phyloP scores from a whole-genome alignment of 2,888 invertebrate genomes.

The Synergus gifuensis region DNA sequence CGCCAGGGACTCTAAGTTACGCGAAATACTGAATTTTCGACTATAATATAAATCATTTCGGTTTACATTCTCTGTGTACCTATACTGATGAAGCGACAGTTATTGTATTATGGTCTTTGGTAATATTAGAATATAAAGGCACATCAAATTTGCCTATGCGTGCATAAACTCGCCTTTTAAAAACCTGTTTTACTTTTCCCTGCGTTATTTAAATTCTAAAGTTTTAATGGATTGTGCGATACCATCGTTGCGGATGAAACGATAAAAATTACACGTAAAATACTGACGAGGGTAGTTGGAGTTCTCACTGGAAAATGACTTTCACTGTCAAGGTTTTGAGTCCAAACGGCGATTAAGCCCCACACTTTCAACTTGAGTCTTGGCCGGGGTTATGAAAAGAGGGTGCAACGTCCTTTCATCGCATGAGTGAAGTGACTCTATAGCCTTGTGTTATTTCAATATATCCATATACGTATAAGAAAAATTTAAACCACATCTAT shows the following conservation, averaged over 20 bases:
- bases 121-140: not conserved
- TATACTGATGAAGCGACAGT: constrained; percentile 1
- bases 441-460: constrained; percentile 11
- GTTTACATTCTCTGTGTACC: not conserved
- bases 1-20: not conserved
- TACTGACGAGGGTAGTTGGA: not conserved
- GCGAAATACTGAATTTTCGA: not conserved
- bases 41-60: not conserved
- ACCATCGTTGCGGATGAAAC: too few species aligned
- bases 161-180: too few species aligned
- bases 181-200: too few species aligned
- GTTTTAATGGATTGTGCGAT: too few species aligned
- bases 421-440: not conserved
- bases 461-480: not conserved
- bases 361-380: constrained; percentile 28
- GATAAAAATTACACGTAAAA: too few species aligned
- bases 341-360: constrained; percentile 15
- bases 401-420: constrained; percentile 4
- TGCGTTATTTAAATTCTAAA: too few species aligned
- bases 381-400: constrained; percentile 9
- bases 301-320: not conserved
- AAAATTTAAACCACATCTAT: constrained; percentile 7
- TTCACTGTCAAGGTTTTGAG: constrained; percentile 40
- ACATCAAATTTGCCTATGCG: not conserved
- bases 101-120: not conserved